Base-by-base conservation (phyloP, 2,113 vertebrate species). In the Upupa epops region DNA sequence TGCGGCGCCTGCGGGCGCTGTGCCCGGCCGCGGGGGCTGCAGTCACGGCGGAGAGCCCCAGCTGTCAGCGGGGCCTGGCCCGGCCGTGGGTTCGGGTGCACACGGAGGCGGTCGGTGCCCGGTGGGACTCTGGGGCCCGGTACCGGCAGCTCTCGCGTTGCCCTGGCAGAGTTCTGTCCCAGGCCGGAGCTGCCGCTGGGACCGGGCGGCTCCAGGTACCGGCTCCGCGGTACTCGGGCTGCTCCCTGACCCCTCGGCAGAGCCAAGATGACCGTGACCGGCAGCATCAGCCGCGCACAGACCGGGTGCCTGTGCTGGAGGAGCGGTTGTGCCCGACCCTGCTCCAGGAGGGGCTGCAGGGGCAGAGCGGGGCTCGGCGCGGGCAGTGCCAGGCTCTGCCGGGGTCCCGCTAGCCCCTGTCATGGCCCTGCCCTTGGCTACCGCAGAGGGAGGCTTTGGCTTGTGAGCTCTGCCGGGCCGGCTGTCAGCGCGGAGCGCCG, bases 401-500 rank as follows among this genome's bases (percentile, higher is more conserved):
- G 9, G 1, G 0, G 4, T 2, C 88, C 58, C 48, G 5, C 60
- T 22, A 8, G 12, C 16, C 42, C 9, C 1, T 5, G 68, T 8
- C 3, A 9, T 45, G 31, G 49, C 54, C 42, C 22, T 20, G 83
- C 48, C 3, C 71, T 7, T 24, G 54, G 63, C 83, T 45, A 1
- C 66, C 7, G 2, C 2, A 1, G 14, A 4, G 3, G 5, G 6
- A 4, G 13, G 36, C 3, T n/a, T 3, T n/a, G 59, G 63, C 64
- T 25, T 1, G 8, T 1, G 1, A 0, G 48, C 32, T 17, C 8
- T 18, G 6, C 2, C 14, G 6, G 40, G 4, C 28, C 19, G 9
- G 13, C 8, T 17, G n/a, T 24, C 2, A 1, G 2, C 37, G 29
- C 10, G 1, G 40, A 1, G 58, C 11, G 37, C 6, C 4, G 0